Evolutionary conservation across 2,888 invertebrate species (phyloP), one percentile per base, ranked within the genome.

Genomic region (Scaptodrosophila latifasciaeformis): DNA sequence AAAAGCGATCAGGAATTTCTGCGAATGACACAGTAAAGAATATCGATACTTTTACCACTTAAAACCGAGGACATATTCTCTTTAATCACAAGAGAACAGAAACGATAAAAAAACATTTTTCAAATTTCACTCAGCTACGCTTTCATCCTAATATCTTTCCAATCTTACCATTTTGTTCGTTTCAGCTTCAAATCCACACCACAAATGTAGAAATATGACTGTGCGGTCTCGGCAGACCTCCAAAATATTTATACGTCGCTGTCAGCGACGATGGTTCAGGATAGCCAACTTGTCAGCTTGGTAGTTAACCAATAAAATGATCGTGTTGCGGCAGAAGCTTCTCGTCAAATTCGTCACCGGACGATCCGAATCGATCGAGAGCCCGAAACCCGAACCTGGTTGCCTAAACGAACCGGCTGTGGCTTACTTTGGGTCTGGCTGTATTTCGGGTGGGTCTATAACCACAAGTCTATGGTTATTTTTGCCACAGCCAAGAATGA

Each of bases 191-290:
- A 77, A 74, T 79, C 81, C 80, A 84, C 84, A 74, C 75, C 54
- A 65, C 71, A 76, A 78, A 82, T 69, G 84, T 74, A 72, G 79
- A 75, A 70, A 66, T 81, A 69, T 77, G 75, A 83, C 83, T 83
- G 85, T 81, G 74, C 48, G 64, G 67, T 61, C 65, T 66, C 68
- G 66, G 50, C 58, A 62, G 68, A 76, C 60, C 63, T 62, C 76
- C 68, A 81, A 79, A 83, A 81, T 82, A 84, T 83, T 83, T 83
- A 83, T 83, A 83, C 70, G 62, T 70, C 62, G 70, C 61, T 53
- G 51, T 47, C 46, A 42, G 29, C 46, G 50, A 59, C 54, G 42
- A 51, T 44, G 62, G 53, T 69, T 82, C 83, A 83, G 83, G 83
- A 83, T 82, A 66, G 74, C n/a, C 13, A 34, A 34, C n/a, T n/a